Evolutionary conservation across 2,797 vertebrate species (phyloP).

Genomic region (Pipistrellus pygmaeus): DNA sequence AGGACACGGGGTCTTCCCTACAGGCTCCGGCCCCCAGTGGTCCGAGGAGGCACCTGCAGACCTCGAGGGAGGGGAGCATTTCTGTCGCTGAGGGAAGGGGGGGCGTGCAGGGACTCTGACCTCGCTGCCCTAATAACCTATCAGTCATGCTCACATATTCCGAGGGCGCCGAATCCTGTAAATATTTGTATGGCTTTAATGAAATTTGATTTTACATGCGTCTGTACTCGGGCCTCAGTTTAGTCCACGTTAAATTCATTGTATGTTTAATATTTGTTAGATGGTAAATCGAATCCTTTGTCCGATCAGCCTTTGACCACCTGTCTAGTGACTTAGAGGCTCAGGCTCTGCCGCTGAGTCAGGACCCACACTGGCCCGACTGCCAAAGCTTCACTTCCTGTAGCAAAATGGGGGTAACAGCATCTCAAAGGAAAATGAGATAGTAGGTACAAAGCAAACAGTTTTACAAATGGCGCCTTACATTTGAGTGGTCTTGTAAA

Average conservation of each 20-base stretch:
- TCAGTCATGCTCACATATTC: neutral
- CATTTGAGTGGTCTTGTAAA: neutral
- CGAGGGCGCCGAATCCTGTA: neutral
- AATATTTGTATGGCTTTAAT: neutral
- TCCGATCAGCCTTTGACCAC: neutral
- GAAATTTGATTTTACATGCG: neutral
- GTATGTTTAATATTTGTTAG: slow-evolving; percentile 13
- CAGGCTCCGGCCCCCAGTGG: neutral
- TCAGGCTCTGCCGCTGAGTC: neutral
- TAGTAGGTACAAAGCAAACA: neutral
- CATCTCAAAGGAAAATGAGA: neutral
- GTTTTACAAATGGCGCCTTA: slow-evolving; percentile 39
- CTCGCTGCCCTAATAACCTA: neutral
- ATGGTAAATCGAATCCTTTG: slow-evolving; percentile 17
- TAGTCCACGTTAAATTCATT: neutral
- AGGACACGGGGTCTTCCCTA: neutral
- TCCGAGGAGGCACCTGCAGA: neutral
- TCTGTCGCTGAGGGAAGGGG: neutral
- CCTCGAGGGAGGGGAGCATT: neutral
- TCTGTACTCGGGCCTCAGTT: neutral
- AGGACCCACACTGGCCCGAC: rapidly evolving
- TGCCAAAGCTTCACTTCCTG: neutral
- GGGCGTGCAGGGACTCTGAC: neutral
- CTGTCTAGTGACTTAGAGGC: neutral
- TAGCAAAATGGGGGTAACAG: slow-evolving; percentile 5